Conservation (phyloP, 2,113 vertebrate species). For the Parus major region DNA sequence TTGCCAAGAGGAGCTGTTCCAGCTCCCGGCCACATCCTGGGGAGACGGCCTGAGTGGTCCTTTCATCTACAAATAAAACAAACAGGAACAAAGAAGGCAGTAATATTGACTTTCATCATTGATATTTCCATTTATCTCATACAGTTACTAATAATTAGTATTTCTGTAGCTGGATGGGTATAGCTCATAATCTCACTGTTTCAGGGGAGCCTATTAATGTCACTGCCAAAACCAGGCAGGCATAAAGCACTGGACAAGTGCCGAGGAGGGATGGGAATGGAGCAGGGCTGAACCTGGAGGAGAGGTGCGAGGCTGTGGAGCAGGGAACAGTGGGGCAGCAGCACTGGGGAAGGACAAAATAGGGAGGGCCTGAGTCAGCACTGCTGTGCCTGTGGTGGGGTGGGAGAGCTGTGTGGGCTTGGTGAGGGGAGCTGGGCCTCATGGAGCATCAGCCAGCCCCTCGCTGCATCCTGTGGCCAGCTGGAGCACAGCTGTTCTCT, state of each 20-base stretch:
- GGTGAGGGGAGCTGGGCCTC: not conserved
- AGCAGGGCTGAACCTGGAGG: not conserved
- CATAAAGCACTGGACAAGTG: not conserved
- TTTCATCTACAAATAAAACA: conserved; percentile 67
- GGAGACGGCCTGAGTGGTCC: conserved; percentile 29
- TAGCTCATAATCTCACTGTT: conserved; percentile 51
- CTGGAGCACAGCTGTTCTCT: not conserved
- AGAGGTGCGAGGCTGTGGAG: not conserved
- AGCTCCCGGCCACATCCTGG: conserved; percentile 9
- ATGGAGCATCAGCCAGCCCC: not conserved
- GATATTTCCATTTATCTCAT: conserved; percentile 62
- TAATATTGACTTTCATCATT: conserved; percentile 64
- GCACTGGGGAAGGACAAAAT: not conserved
- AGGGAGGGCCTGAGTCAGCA: not conserved
- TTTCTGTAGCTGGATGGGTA: conserved; percentile 38
- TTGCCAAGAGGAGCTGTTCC: conserved; percentile 51
- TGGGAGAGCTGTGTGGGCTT: not conserved
- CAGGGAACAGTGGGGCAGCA: not conserved
- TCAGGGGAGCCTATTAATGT: conserved; percentile 28
- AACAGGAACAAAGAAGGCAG: conserved; percentile 61
- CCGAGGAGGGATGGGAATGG: not conserved
- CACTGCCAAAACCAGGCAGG: not conserved
- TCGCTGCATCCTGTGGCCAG: not conserved
- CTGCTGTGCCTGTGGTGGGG: not conserved
- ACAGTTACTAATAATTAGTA: conserved; percentile 67